These are phyloP conservation scores for Siniperca obscura DNA, from an alignment of 2,797 vertebrate genomes.

Conservation along the genomic window DNA sequence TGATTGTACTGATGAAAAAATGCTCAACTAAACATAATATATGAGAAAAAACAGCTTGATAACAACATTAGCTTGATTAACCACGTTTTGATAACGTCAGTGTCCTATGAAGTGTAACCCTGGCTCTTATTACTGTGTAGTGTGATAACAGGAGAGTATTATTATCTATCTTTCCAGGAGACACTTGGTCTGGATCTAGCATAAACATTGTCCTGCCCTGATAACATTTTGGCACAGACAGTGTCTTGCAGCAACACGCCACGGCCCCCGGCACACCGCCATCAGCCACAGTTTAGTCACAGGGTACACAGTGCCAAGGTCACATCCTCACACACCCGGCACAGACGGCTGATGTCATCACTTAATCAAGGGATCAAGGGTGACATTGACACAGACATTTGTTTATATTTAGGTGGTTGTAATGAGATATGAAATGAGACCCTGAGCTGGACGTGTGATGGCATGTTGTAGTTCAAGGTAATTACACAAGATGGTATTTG, in stretches of 20 bases:
- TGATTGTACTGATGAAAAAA: background rate
- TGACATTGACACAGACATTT: constrained; percentile 45
- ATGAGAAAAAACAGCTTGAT: background rate
- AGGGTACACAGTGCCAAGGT: constrained; percentile 71
- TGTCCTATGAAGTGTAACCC: constrained; percentile 22
- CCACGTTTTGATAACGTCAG: constrained; percentile 10
- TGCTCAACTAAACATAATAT: too few species aligned
- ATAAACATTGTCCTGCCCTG: constrained; percentile 24
- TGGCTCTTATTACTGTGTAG: constrained; percentile 18
- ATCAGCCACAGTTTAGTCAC: constrained; percentile 54
- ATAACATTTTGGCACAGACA: constrained; percentile 43
- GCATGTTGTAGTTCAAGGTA: background rate
- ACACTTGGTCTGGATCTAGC: constrained; percentile 1
- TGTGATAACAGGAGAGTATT: constrained; percentile 30
- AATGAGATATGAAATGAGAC: constrained; percentile 47
- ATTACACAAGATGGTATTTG: background rate
- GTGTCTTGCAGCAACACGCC: constrained; percentile 38
- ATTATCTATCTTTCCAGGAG: constrained; percentile 12
- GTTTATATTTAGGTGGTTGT: constrained; percentile 51
- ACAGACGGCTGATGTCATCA: constrained; percentile 61
- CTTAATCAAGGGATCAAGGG: constrained; percentile 66
- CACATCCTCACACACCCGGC: constrained; percentile 51
- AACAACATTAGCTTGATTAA: constrained; percentile 21
- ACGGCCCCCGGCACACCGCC: constrained; percentile 19
- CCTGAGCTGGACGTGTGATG: background rate